These are phyloP conservation scores for Coenonympha arcania DNA, from an alignment of 2,888 invertebrate species.

Conservation along the genomic window DNA sequence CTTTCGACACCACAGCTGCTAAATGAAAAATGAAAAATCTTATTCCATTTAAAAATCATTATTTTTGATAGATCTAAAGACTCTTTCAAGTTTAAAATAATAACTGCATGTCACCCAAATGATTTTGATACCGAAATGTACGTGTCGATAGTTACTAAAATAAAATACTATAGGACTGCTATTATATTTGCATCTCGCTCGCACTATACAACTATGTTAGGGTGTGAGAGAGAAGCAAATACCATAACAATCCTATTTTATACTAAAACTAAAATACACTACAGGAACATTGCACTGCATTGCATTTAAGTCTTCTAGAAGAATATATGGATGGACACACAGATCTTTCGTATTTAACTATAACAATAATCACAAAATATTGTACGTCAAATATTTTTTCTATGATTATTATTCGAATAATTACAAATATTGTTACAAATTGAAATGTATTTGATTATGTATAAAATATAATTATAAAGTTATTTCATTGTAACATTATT, in stretches of 20 bases:
- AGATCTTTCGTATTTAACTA: background rate
- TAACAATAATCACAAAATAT: background rate
- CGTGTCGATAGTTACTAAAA: background rate
- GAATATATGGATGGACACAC: background rate
- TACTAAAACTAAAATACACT: no score
- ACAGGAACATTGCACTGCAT: background rate
- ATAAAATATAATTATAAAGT: background rate
- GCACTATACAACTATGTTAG: no score
- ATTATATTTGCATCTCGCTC: no score
- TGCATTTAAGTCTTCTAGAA: constrained; percentile 3
- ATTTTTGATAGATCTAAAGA: background rate
- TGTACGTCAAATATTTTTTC: background rate
- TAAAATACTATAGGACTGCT: no score
- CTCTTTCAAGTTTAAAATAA: background rate
- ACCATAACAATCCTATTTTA: no score
- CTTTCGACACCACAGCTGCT: background rate
- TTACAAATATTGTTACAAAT: background rate
- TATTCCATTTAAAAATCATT: background rate
- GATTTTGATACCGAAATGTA: background rate
- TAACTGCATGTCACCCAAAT: background rate
- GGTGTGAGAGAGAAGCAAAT: no score
- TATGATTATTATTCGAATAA: background rate
- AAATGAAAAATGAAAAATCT: no score
- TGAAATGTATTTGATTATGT: background rate
- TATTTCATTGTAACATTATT: background rate